Percentiles rank a stretch among this genome's conserved stretches.
phyloP scores from a whole-genome alignment of 2,888 invertebrate genomes.

The Tenodera sinensis region DNA sequence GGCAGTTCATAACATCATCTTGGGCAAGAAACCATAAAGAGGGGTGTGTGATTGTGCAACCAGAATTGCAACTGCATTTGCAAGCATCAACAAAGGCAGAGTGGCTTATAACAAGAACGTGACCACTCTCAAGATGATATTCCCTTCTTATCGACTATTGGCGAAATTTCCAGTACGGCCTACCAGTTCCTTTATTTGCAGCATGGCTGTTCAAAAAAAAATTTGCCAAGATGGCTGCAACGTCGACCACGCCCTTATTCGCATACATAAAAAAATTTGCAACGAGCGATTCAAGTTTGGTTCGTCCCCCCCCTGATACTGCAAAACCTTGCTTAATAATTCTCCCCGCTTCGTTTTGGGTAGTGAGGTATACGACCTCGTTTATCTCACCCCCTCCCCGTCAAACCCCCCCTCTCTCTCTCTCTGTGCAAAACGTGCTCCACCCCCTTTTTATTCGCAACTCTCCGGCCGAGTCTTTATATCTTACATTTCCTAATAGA shows the following conservation, averaged over 20 bases:
- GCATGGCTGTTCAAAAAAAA: not conserved
- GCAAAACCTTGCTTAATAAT: not conserved
- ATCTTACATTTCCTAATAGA: not conserved
- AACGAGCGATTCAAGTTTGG: not conserved
- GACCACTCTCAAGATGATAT: constrained; percentile 11
- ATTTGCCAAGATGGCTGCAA: constrained; percentile 2
- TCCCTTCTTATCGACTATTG: not conserved
- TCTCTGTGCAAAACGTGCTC: not conserved
- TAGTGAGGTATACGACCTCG: not conserved
- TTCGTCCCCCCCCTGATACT: not conserved
- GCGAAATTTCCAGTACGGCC: not conserved
- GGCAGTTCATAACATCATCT: not conserved
- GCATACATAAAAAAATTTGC: not conserved
- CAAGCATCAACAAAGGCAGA: not conserved
- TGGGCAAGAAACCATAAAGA: not conserved
- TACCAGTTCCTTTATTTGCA: not conserved
- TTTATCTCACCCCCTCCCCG: not conserved
- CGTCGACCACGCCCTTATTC: not conserved
- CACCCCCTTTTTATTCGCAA: not conserved
- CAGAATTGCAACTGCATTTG: not conserved
- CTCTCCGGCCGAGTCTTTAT: not conserved
- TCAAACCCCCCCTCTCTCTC: not conserved
- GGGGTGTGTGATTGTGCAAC: not conserved
- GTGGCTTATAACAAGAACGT: not conserved
- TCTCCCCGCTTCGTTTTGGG: not conserved